Evolutionary conservation across 2,888 invertebrate species (phyloP).

Genomic region (Eilema caniola): DNA sequence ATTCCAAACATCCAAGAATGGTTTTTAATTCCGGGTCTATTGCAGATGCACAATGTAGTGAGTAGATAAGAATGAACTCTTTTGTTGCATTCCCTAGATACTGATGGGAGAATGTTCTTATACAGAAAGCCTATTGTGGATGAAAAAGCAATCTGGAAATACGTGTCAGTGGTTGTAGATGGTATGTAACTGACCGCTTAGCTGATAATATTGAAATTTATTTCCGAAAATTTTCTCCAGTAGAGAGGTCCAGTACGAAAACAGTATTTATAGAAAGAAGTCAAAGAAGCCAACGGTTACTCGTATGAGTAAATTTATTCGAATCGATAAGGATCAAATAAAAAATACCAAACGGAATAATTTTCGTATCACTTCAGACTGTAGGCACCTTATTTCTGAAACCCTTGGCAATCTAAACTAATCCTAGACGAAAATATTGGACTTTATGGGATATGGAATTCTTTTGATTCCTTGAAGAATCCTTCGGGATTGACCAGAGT

Average conservation of each 20-base stretch:
- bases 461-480: constrained; percentile 66
- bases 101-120: constrained; percentile 34
- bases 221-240: too few relatives aligned
- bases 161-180: constrained; percentile 36
- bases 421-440: constrained; percentile 56
- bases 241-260: too few relatives aligned
- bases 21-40: constrained; percentile 72
- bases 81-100: constrained; percentile 55
- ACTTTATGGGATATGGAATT: constrained; percentile 57
- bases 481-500: constrained; percentile 53
- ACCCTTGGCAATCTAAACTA: constrained; percentile 35
- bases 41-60: constrained; percentile 70
- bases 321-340: constrained; percentile 13
- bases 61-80: constrained; percentile 65
- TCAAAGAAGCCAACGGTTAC: too few relatives aligned
- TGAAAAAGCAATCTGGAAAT: constrained; percentile 20
- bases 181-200: neutral
- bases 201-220: too few relatives aligned
- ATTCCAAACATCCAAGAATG: constrained; percentile 64
- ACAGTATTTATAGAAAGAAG: too few relatives aligned
- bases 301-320: constrained; percentile 23
- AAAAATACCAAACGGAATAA: constrained; percentile 34
- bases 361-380: constrained; percentile 36
- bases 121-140: constrained; percentile 30
- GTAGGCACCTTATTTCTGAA: constrained; percentile 34